These are phyloP conservation scores for Solenodon paradoxus DNA, from an alignment of 2,113 vertebrate genomes.

Conservation along the genomic window DNA sequence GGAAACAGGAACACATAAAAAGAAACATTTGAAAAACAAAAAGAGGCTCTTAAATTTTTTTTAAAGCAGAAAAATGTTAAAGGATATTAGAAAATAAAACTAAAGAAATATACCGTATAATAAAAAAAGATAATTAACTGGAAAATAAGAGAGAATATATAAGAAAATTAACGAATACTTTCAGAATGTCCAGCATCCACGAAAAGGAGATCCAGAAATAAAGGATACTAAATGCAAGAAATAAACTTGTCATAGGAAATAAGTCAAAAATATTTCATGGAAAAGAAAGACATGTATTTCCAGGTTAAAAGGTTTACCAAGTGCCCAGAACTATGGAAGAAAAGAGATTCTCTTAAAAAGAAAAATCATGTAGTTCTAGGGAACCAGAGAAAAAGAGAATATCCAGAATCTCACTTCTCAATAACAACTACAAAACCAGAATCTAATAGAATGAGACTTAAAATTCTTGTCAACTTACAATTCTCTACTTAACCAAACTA, in stretches of 20 bases:
- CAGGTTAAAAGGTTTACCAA: neutral
- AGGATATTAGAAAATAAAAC: neutral
- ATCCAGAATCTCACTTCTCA: neutral
- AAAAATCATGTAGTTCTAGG: neutral
- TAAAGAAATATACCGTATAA: neutral
- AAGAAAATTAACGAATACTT: neutral
- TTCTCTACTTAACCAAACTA: neutral
- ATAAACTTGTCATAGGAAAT: neutral
- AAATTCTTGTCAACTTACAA: neutral
- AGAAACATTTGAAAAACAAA: slow-evolving; percentile 2
- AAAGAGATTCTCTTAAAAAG: neutral
- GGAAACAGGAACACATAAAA: neutral
- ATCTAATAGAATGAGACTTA: neutral
- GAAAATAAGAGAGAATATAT: neutral
- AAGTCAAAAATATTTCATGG: neutral
- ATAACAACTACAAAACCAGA: neutral
- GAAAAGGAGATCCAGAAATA: neutral
- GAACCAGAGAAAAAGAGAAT: neutral
- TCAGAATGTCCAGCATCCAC: neutral
- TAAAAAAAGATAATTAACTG: neutral
- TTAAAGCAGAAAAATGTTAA: neutral
- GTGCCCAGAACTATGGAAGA: neutral
- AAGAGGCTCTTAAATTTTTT: neutral
- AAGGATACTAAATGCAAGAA: neutral
- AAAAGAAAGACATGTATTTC: neutral